Conservation (phyloP, 2,888 invertebrate species). For the Spodoptera exigua region DNA sequence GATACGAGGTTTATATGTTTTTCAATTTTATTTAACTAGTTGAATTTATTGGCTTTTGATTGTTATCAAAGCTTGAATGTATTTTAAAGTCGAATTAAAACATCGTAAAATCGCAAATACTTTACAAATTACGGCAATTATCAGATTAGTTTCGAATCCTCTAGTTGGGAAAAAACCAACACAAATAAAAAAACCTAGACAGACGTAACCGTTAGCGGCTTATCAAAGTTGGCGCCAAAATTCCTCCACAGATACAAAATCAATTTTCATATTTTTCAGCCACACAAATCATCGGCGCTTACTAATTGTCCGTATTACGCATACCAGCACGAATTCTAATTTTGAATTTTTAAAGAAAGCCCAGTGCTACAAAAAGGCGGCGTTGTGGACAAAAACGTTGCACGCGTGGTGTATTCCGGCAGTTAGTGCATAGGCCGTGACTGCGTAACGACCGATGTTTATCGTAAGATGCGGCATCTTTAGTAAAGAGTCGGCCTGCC, state of each 20-base stretch:
- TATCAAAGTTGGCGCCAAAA: slow-evolving; percentile 80
- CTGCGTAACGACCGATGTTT: slow-evolving; percentile 85
- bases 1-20: slow-evolving; percentile 14
- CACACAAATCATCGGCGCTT: slow-evolving; percentile 84
- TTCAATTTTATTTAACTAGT: not conserved
- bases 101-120: slow-evolving; percentile 23
- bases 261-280: slow-evolving; percentile 58
- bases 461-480: slow-evolving; percentile 69
- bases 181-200: slow-evolving; percentile 10
- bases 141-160: slow-evolving; percentile 32
- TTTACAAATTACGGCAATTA: slow-evolving; percentile 24
- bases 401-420: slow-evolving; percentile 80
- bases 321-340: slow-evolving; percentile 62
- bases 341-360: slow-evolving; percentile 62
- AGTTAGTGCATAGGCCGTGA: slow-evolving; percentile 86
- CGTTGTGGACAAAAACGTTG: slow-evolving; percentile 73
- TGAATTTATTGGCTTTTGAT: slow-evolving; percentile 6
- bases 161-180: slow-evolving; percentile 29
- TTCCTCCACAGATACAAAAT: slow-evolving; percentile 62
- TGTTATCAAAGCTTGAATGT: too few relatives aligned
- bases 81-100: slow-evolving; percentile 20
- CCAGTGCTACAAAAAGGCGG: slow-evolving; percentile 66
- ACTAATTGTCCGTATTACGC: slow-evolving; percentile 64
- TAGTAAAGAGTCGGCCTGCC: slow-evolving; percentile 53
- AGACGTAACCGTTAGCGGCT: slow-evolving; percentile 63